Evolutionary conservation across 2,888 invertebrate genomes (phyloP).

Genomic region (Bellardia pandia): DNA sequence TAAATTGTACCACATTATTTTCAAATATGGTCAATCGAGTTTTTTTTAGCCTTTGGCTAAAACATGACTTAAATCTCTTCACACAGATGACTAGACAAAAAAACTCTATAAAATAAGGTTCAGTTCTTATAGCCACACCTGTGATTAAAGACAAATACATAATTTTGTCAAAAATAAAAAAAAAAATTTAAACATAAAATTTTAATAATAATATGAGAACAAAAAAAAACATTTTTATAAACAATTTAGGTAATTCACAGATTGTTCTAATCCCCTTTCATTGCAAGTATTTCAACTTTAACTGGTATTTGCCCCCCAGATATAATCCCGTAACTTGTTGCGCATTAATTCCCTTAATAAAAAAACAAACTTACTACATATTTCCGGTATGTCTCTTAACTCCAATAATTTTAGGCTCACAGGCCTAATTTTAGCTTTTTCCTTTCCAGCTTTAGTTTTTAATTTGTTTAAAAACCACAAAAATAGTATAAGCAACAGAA

Average conservation of each 20-base stretch:
- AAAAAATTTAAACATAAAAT: too few relatives aligned
- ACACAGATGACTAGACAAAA: neutral
- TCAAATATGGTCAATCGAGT: neutral
- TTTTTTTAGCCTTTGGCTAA: constrained; percentile 19
- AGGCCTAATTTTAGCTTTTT: neutral
- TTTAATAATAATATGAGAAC: neutral
- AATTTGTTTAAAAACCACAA: constrained; percentile 56
- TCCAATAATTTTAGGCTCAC: constrained; percentile 32
- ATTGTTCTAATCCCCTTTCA: too few relatives aligned
- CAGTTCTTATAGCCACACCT: constrained; percentile 27
- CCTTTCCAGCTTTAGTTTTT: constrained; percentile 15
- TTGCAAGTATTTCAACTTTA: too few relatives aligned
- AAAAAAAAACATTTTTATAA: neutral
- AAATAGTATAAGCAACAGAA: constrained; percentile 29
- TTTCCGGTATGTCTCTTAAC: constrained; percentile 58
- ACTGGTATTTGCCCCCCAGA: too few relatives aligned
- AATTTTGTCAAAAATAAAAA: neutral
- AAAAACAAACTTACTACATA: constrained; percentile 55
- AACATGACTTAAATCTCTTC: constrained; percentile 29
- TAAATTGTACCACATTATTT: neutral
- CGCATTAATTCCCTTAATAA: neutral
- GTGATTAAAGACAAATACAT: constrained; percentile 5
- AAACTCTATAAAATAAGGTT: neutral
- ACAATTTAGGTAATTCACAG: neutral
- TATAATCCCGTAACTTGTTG: too few relatives aligned